These are phyloP conservation scores for Nothocercus julius DNA, from an alignment of 2,113 vertebrate species.

Conservation along the genomic window DNA sequence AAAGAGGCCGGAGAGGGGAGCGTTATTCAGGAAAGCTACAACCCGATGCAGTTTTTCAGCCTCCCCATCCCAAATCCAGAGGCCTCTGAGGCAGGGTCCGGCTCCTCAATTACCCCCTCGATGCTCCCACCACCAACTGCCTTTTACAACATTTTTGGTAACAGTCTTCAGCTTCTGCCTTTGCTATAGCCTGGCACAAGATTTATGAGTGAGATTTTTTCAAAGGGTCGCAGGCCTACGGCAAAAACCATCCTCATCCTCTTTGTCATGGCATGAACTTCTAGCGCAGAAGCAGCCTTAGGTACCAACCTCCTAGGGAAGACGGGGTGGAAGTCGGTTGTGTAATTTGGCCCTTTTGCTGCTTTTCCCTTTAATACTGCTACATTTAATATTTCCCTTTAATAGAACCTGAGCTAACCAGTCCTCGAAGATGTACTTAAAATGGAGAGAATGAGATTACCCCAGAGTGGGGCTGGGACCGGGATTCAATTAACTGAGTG, in stretches of 20 bases:
- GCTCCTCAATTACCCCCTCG: background rate
- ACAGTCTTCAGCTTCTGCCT: background rate
- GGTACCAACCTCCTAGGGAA: background rate
- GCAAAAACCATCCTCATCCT: background rate
- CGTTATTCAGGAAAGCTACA: background rate
- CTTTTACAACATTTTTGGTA: background rate
- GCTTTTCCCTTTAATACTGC: background rate
- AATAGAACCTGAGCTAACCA: background rate
- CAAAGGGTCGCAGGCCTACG: background rate
- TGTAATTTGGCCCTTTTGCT: background rate
- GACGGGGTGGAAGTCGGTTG: background rate
- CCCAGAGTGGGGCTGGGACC: background rate
- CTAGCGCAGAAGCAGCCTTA: background rate
- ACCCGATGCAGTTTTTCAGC: background rate
- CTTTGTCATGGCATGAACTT: too few species aligned
- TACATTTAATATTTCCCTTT: background rate
- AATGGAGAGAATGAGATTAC: background rate
- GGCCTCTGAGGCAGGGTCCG: background rate
- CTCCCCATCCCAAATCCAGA: background rate
- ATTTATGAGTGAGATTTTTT: background rate
- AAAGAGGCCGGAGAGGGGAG: background rate
- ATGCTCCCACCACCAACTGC: background rate
- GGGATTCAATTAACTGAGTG: slow-evolving; percentile 1
- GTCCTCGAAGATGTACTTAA: background rate
- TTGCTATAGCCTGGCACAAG: background rate